Evolutionary conservation across 2,888 invertebrate genomes (phyloP), one percentile per base, ranked within the genome.

Genomic region (Exephanes ischioxanthus): DNA sequence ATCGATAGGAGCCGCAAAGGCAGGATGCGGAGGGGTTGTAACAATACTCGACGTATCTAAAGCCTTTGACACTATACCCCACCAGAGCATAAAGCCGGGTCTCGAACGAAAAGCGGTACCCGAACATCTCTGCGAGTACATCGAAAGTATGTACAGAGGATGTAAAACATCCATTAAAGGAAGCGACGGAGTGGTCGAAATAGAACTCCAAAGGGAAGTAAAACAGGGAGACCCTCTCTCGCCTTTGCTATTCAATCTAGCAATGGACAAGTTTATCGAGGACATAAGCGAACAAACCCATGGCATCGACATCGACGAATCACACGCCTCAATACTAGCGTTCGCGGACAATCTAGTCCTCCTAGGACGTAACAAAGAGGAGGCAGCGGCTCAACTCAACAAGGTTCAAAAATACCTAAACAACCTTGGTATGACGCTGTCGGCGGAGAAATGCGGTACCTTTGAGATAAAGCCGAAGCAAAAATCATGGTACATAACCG

Each of bases 231-330:
- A 81, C 16, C 81, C 81, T 2, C 58, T 81, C 0, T 81, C 76
- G 1, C 76, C 81, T 0, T 5, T 81, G 2, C 33, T 81, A 0
- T 83, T 81, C 26, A 86, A 86, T 3, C n/a, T 86, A 2, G 68
- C 89, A 0, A 72, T 92, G 0, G 91, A 93, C 9, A 37, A 90
- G 0, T 16, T 92, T 2, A 87, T 92, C 0, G 91, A 90, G 0
- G 82, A 82, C 37, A 70, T 92, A 0, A 9, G 73, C 0, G 5
- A 53, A 0, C 0, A 33, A 0, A 67, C 79, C 0, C 4, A 2
- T 3, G 86, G 88, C 0, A 37, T 77, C 0, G 26, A 14, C 0
- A 2, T 75, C 0, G 79, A 51, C 0, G 68, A 58, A 0, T 9
- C 6, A 0, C 73, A 68, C 0, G 9, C 88, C 0, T 1, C 87